Evolutionary conservation across 2,113 vertebrate species (phyloP), one percentile per base, ranked within the genome.

Genomic region (Lates calcarifer): DNA sequence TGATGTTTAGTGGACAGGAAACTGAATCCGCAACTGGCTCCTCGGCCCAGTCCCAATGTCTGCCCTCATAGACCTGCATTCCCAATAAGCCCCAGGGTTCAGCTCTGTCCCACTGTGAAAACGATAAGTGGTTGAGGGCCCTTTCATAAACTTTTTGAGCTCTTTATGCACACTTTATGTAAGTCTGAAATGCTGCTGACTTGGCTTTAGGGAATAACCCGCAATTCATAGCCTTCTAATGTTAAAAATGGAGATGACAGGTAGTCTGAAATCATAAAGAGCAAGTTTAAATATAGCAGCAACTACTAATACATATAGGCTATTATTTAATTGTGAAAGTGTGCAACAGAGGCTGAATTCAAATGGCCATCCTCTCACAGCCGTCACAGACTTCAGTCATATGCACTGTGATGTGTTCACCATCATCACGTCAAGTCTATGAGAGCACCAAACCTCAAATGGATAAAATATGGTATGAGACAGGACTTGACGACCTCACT

Each of bases 1-100:
- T 87, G 71, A 89, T 87, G 74, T 83, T 75, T 28, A 66, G 74
- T 81, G 74, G 82, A 89, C 83, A 88, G 88, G 90, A 91, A 91
- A 88, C 79, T 79, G 64, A 92, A 83, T 63, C 84, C 84, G 87
- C 71, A 85, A 69, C 79, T 82, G 81, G 80, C 57, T 70, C 24
- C 45, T 76, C 13, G 22, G 78, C 74, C 43, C 33, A 49, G 58
- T 80, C 73, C 82, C 58, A 69, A 13, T 47, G 77, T 81, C 76
- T 83, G 82, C 66, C 77, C 72, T 81, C 70, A 78, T 18, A 74
- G 74, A 77, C 79, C 70, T 81, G 64, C 80, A 35, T 66, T 74
- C 24, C 69, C 77, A 65, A 63, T 72, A 71, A 84, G 76, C 51
- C 73, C 57, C n/a, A 24, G 65, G 60, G 60, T 74, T 74, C 76